phyloP scores from a whole-genome alignment of 2,797 vertebrate species.

The Morelia viridis region DNA sequence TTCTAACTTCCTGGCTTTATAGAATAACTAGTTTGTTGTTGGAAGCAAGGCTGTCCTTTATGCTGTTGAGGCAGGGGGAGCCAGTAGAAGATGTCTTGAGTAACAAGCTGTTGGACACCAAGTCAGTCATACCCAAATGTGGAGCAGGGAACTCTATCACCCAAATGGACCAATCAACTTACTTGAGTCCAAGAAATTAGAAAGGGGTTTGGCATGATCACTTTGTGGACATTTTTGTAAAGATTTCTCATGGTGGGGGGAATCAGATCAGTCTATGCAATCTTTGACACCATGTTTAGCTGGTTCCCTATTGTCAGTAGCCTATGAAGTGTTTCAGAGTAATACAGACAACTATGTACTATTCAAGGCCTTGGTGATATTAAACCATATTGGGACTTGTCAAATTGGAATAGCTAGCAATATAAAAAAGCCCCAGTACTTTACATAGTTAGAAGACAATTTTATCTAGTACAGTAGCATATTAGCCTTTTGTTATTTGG shows the following conservation, averaged over 20 bases:
- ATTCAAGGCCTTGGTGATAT: neutral
- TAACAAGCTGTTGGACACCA: neutral
- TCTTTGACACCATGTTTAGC: neutral
- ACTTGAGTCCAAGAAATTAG: neutral
- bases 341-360: neutral
- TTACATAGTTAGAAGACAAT: conserved; percentile 8
- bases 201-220: neutral
- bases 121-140: neutral
- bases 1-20: neutral
- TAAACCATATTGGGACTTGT: neutral
- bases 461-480: neutral
- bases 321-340: neutral
- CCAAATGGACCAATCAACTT: neutral
- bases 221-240: neutral
- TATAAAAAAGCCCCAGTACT: neutral
- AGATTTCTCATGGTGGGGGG: neutral
- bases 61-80: neutral
- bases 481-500: conserved; percentile 22
- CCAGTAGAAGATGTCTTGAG: neutral
- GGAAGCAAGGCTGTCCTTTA: neutral
- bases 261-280: neutral
- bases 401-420: conserved; percentile 3
- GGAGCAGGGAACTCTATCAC: neutral
- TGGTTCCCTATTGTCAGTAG: neutral
- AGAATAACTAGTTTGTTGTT: neutral